A percentile compares a stretch with the other conserved stretches of the same genome.
Evolutionary conservation across 2,797 vertebrate genomes (phyloP).

Genomic region (Discoglossus pictus): DNA sequence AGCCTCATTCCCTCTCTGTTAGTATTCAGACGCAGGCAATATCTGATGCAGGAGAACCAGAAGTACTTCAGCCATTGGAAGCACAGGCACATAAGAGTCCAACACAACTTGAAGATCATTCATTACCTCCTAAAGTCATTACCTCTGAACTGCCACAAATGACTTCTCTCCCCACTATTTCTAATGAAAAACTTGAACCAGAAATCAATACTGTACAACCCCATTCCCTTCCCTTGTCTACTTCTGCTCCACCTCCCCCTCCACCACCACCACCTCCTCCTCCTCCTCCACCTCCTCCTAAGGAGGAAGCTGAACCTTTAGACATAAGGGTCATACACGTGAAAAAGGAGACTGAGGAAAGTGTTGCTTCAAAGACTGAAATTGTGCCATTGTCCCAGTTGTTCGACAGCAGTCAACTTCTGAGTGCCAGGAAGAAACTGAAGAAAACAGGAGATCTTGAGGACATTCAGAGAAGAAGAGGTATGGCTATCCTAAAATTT

Average conservation of each 20-base stretch:
- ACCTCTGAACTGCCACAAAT: slow-evolving; percentile 60
- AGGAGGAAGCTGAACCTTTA: slow-evolving; percentile 67
- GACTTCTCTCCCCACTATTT: slow-evolving; percentile 60
- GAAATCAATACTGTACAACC: slow-evolving; percentile 53
- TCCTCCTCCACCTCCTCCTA: slow-evolving; percentile 71
- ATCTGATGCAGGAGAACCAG: slow-evolving; percentile 59
- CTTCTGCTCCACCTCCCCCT: slow-evolving; percentile 61
- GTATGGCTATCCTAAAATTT: slow-evolving; percentile 68
- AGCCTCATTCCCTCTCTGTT: slow-evolving; percentile 71
- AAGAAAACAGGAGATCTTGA: slow-evolving; percentile 87
- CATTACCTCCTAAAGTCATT: slow-evolving; percentile 69
- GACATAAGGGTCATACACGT: slow-evolving; percentile 58
- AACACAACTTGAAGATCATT: slow-evolving; percentile 69
- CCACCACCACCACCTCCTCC: slow-evolving; percentile 72
- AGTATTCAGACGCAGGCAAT: slow-evolving; percentile 72
- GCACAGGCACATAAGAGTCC: slow-evolving; percentile 54
- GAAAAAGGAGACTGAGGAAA: slow-evolving; percentile 63
- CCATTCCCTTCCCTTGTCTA: slow-evolving; percentile 59
- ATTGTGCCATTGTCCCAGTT: slow-evolving; percentile 82
- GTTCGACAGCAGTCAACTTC: slow-evolving; percentile 93
- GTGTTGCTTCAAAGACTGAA: slow-evolving; percentile 68
- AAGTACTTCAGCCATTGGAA: slow-evolving; percentile 52
- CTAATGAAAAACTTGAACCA: slow-evolving; percentile 53
- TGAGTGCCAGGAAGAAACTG: slow-evolving; percentile 91
- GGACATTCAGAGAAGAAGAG: slow-evolving; percentile 86